These are phyloP conservation scores for Columba guinea DNA, from an alignment of 2,797 vertebrate species.

Conservation along the genomic window DNA sequence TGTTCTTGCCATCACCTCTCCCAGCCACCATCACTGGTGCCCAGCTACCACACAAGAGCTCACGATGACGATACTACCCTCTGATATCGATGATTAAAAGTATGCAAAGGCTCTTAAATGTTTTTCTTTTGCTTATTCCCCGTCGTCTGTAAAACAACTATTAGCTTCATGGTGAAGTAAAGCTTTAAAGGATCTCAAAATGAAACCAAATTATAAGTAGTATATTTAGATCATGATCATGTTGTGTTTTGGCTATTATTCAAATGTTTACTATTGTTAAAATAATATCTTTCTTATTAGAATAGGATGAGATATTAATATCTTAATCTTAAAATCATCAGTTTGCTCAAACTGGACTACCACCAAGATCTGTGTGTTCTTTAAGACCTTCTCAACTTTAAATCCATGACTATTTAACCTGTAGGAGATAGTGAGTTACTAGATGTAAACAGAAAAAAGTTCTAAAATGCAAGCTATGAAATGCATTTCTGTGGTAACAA, in stretches of 20 bases:
- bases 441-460: background rate
- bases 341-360: background rate
- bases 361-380: background rate
- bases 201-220: background rate
- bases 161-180: background rate
- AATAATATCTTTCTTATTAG: background rate
- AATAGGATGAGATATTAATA: background rate
- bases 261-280: background rate
- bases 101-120: rapidly evolving
- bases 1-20: background rate
- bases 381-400: background rate
- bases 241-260: background rate
- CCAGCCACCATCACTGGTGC: too few species aligned
- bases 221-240: background rate
- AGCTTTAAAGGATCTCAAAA: background rate
- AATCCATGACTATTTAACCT: background rate
- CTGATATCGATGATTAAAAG: background rate
- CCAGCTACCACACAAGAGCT: background rate
- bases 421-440: background rate
- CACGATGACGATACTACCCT: background rate
- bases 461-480: background rate
- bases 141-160: background rate
- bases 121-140: background rate
- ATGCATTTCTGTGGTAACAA: background rate
- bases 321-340: background rate